Conservation (phyloP, 2,888 invertebrate species). For the Pegoplata infirma region DNA sequence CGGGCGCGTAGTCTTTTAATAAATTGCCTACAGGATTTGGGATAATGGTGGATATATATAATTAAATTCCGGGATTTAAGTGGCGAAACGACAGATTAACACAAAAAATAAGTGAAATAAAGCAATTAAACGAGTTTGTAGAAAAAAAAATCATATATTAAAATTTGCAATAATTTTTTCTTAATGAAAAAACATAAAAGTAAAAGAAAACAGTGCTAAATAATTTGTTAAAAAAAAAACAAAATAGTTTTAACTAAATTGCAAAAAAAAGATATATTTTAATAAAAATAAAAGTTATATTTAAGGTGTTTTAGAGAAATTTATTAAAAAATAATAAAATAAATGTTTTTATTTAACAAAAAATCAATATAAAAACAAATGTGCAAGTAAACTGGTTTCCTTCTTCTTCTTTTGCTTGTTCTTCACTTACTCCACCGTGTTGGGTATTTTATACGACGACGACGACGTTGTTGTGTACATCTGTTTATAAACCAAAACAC, state of each 20-base stretch:
- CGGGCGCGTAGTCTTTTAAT: too few species aligned
- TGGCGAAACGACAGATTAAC: constrained; percentile 39
- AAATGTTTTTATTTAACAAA: constrained; percentile 8
- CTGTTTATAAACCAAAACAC: constrained; percentile 40
- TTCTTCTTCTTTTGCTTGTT: neutral
- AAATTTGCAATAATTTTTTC: constrained; percentile 32
- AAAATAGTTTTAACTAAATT: neutral
- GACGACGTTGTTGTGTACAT: neutral
- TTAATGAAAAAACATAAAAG: neutral
- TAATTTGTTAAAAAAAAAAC: neutral
- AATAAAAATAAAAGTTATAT: neutral
- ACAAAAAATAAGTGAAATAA: too few species aligned
- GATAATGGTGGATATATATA: too few species aligned
- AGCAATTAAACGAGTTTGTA: too few species aligned
- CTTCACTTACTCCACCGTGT: constrained; percentile 32
- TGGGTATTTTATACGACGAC: too few species aligned
- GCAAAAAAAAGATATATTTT: too few species aligned
- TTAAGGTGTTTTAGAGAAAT: neutral
- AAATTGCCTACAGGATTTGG: too few species aligned
- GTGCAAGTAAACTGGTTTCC: constrained; percentile 59
- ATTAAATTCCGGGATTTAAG: too few species aligned
- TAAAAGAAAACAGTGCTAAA: neutral
- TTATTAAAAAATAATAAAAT: constrained; percentile 9
- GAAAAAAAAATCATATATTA: too few species aligned
- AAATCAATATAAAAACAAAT: constrained; percentile 59